A percentile compares a stretch with the other conserved stretches of the same genome.
Conservation (phyloP, 2,797 vertebrate species). For the Poecile montanus region DNA sequence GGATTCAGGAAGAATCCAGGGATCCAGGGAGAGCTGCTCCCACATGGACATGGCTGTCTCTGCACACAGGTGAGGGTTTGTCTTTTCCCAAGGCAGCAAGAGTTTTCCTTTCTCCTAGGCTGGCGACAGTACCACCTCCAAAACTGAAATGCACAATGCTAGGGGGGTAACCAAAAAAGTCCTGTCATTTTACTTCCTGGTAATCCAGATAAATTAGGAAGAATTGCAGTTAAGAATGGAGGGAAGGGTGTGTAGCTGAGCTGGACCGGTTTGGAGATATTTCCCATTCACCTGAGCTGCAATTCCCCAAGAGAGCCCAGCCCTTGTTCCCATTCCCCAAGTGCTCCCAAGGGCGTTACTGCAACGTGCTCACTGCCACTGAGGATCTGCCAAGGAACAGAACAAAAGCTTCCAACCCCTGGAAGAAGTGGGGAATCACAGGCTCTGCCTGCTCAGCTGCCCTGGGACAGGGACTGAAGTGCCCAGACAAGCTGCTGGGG, state of each 20-base stretch:
- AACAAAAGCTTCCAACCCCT: not conserved
- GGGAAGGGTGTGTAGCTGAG: not conserved
- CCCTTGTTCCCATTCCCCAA: not conserved
- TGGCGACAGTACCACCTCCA: not conserved
- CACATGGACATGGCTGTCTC: not conserved
- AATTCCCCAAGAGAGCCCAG: not conserved
- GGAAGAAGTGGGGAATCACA: not conserved
- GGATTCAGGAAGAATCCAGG: not conserved
- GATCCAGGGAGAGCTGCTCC: not conserved
- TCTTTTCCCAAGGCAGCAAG: not conserved
- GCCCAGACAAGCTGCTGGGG: not conserved
- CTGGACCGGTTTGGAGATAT: conserved; percentile 9
- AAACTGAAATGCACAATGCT: not conserved
- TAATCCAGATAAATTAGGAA: not conserved
- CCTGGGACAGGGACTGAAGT: not conserved
- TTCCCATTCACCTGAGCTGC: not conserved
- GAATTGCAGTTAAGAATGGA: conserved; percentile 12
- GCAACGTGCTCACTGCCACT: not conserved
- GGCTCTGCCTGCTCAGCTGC: not conserved
- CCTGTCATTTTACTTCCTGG: not conserved
- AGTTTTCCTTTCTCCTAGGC: not conserved
- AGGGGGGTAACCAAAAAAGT: not conserved
- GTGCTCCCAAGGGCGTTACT: not conserved
- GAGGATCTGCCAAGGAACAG: not conserved
- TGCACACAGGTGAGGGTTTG: not conserved